These are phyloP conservation scores for Epistrophe grossulariae DNA, from an alignment of 2,888 invertebrate genomes.

Conservation along the genomic window DNA sequence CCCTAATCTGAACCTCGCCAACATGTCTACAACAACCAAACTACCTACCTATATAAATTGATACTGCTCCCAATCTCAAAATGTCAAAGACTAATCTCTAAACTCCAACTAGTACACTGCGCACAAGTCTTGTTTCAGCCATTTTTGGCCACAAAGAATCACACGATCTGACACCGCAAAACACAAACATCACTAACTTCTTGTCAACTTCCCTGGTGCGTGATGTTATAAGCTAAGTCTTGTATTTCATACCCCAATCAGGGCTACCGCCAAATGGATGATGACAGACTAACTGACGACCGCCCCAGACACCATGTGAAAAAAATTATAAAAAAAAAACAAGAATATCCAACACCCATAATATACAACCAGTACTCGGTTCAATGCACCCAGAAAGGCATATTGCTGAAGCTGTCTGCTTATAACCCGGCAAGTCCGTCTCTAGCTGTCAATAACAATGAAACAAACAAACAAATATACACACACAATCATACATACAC, in stretches of 20 bases:
- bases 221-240: constrained; percentile 17
- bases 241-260: constrained; percentile 51
- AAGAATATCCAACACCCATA: constrained; percentile 69
- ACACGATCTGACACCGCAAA: constrained; percentile 50
- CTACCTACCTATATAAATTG: background rate
- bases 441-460: constrained; percentile 66
- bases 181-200: constrained; percentile 50
- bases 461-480: background rate
- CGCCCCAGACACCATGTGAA: constrained; percentile 44
- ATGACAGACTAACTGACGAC: constrained; percentile 66
- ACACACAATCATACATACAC: constrained; percentile 14
- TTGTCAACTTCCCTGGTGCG: constrained; percentile 28
- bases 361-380: constrained; percentile 25
- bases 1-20: constrained; percentile 66
- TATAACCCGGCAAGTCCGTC: constrained; percentile 26
- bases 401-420: background rate
- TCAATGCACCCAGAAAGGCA: constrained; percentile 61
- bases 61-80: constrained; percentile 54
- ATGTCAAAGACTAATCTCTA: constrained; percentile 45
- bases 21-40: constrained; percentile 36
- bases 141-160: constrained; percentile 58
- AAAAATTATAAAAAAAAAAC: constrained; percentile 49
- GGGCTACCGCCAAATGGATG: constrained; percentile 39
- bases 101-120: constrained; percentile 8
- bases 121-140: constrained; percentile 47